phyloP scores from a whole-genome alignment of 2,797 vertebrate genomes.

The Decapterus maruadsi region DNA sequence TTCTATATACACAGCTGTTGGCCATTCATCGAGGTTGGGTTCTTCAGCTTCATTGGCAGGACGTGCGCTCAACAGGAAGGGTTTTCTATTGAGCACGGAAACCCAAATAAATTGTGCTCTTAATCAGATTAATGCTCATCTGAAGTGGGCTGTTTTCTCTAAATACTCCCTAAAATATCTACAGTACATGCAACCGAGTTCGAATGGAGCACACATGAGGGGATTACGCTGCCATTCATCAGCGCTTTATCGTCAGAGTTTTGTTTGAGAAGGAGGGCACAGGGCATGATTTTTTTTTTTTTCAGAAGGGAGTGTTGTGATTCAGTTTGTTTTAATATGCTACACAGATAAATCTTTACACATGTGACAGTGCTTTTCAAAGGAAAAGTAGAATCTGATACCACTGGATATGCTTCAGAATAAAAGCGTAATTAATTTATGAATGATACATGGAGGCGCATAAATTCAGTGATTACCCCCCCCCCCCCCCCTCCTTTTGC shows the following conservation, averaged over 20 bases:
- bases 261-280: slow-evolving; percentile 7
- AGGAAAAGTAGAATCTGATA: background rate
- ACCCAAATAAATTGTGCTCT: slow-evolving; percentile 80
- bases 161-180: slow-evolving; percentile 39
- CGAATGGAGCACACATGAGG: slow-evolving; percentile 42
- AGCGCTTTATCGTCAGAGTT: slow-evolving; percentile 30
- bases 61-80: slow-evolving; percentile 63
- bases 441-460: background rate
- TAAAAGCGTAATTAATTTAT: slow-evolving; percentile 1
- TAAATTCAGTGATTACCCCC: background rate
- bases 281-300: background rate
- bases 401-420: background rate
- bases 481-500: background rate
- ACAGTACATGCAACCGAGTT: slow-evolving; percentile 47
- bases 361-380: slow-evolving; percentile 9
- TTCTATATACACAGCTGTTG: slow-evolving; percentile 83
- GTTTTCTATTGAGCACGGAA: slow-evolving; percentile 71
- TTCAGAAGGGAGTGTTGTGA: background rate
- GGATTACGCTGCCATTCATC: slow-evolving; percentile 31
- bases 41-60: slow-evolving; percentile 62
- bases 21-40: slow-evolving; percentile 66
- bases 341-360: background rate
- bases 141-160: slow-evolving; percentile 63
- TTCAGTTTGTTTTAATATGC: slow-evolving; percentile 4
- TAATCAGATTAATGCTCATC: slow-evolving; percentile 81